Evolutionary conservation across 2,113 vertebrate genomes (phyloP).

Genomic region (Thymallus thymallus): DNA sequence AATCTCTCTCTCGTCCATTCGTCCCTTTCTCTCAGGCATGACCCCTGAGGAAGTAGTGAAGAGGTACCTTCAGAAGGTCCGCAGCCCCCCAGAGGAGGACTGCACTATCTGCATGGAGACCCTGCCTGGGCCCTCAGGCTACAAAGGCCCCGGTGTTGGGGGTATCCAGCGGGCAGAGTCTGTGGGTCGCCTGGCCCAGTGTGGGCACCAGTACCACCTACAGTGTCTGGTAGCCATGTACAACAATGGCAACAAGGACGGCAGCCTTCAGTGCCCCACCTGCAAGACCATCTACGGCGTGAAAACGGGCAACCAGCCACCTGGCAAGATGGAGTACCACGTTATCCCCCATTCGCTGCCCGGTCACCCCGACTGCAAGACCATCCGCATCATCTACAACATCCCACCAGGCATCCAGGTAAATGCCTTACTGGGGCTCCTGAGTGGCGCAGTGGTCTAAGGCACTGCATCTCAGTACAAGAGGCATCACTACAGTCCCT

Average conservation of each 20-base stretch:
- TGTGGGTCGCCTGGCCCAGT: constrained; percentile 87
- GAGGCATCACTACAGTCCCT: too few species aligned
- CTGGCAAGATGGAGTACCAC: constrained; percentile 97
- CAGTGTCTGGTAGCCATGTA: constrained; percentile 97
- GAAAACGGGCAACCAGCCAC: constrained; percentile 95
- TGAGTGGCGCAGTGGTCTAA: too few species aligned
- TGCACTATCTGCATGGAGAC: constrained; percentile 97
- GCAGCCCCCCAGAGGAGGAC: constrained; percentile 93
- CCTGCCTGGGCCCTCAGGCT: constrained; percentile 84
- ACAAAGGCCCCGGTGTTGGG: constrained; percentile 83
- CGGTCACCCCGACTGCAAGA: constrained; percentile 91
- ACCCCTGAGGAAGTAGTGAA: constrained; percentile 92
- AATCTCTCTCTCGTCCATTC: neutral
- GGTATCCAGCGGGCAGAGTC: constrained; percentile 80
- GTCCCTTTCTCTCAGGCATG: constrained; percentile 89
- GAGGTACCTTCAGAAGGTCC: constrained; percentile 91
- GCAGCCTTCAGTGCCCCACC: constrained; percentile 93
- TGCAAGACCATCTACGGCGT: constrained; percentile 97
- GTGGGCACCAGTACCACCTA: constrained; percentile 89
- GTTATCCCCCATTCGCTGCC: constrained; percentile 93
- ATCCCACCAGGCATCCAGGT: constrained; percentile 97
- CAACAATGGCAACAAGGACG: constrained; percentile 95
- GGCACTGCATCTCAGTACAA: too few species aligned
- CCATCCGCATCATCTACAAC: constrained; percentile 96
- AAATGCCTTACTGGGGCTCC: neutral